Percentiles rank a stretch among this genome's conserved stretches.
phyloP scores from a whole-genome alignment of 1,140 invertebrate genomes.

The Episyrphus balteatus region DNA sequence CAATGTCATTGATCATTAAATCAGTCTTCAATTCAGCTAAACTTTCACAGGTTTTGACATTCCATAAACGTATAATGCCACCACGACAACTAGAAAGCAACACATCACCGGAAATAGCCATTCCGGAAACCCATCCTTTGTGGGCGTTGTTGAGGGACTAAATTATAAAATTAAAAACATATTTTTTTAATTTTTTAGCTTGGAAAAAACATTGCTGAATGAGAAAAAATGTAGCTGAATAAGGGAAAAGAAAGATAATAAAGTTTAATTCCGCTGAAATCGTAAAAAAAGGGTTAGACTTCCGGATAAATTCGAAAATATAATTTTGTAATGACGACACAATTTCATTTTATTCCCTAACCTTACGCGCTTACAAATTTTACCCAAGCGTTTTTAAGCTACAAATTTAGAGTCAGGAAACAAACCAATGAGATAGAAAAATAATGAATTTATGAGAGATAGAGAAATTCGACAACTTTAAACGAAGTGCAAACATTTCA shows the following conservation, averaged over 20 bases:
- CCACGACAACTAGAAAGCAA: constrained; percentile 67
- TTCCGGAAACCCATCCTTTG: constrained; percentile 78
- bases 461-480: not conserved
- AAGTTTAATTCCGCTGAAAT: too few species aligned
- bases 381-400: too few species aligned
- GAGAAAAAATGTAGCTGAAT: too few species aligned
- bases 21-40: constrained; percentile 66
- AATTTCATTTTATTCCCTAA: too few species aligned
- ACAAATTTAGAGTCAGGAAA: constrained; percentile 9
- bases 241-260: too few species aligned
- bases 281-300: too few species aligned
- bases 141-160: constrained; percentile 77
- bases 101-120: constrained; percentile 43
- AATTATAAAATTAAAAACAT: not conserved
- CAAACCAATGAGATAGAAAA: constrained; percentile 4
- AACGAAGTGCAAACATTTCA: not conserved
- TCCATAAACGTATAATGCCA: constrained; percentile 66
- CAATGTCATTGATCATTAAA: constrained; percentile 64
- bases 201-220: too few species aligned
- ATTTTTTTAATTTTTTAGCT: too few species aligned
- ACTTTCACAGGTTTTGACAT: constrained; percentile 48
- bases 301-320: too few species aligned
- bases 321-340: too few species aligned
- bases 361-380: too few species aligned
- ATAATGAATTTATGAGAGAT: not conserved